phyloP scores from a whole-genome alignment of 1,140 invertebrate genomes.

The Leptoteleia sp. region DNA sequence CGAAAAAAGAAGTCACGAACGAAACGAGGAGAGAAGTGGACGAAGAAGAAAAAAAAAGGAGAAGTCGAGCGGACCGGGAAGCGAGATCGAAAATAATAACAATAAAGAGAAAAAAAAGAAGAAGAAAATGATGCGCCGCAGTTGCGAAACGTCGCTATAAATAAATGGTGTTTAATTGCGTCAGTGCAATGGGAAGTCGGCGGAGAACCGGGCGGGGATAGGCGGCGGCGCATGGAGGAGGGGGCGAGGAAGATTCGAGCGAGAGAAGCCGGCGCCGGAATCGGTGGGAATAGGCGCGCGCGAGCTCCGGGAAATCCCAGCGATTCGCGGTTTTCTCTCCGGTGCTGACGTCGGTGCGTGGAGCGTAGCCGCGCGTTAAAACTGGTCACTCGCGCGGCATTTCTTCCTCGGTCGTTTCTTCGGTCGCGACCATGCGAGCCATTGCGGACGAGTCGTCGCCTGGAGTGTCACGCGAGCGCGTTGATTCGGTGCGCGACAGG shows the following conservation, averaged over 20 bases:
- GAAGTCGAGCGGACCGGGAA: too few relatives aligned
- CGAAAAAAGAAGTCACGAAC: neutral
- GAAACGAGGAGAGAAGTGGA: neutral
- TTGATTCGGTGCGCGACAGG: conserved; percentile 4
- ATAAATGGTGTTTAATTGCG: conserved; percentile 43
- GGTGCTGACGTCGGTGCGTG: conserved; percentile 21
- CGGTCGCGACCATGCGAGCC: conserved; percentile 38
- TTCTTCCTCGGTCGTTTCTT: conserved; percentile 35
- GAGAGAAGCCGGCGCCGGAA: neutral
- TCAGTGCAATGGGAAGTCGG: conserved; percentile 1
- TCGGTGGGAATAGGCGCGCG: neutral
- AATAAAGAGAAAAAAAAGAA: too few relatives aligned
- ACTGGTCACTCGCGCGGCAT: conserved; percentile 33
- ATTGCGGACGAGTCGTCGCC: conserved; percentile 37
- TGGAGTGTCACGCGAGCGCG: conserved; percentile 30
- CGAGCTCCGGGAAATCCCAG: conserved; percentile 37
- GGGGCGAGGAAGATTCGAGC: neutral
- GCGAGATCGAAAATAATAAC: neutral
- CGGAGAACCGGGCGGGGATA: too few relatives aligned
- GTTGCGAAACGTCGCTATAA: conserved; percentile 19
- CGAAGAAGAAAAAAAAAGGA: too few relatives aligned
- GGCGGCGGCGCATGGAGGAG: neutral
- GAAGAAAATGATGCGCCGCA: conserved; percentile 8
- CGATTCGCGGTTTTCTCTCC: conserved; percentile 28
- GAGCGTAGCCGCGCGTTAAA: conserved; percentile 16